These are phyloP conservation scores for Bimastos eiseni DNA, from an alignment of 2,888 invertebrate species.

Conservation along the genomic window DNA sequence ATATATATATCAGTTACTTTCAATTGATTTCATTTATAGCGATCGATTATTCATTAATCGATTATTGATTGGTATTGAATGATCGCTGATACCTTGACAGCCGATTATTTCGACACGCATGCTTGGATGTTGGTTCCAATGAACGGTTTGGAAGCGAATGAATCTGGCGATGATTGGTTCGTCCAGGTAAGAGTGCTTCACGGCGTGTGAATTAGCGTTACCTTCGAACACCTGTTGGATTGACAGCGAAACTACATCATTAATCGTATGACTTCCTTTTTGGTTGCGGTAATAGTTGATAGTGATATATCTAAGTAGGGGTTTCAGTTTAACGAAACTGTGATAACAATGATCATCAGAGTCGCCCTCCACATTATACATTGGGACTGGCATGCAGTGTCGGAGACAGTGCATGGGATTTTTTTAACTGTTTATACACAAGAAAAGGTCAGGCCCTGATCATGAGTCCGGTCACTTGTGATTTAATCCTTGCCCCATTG, in stretches of 20 bases:
- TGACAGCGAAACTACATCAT: neutral
- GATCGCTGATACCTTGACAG: conserved; percentile 63
- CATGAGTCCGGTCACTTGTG: too few species aligned
- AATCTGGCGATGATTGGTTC: conserved; percentile 64
- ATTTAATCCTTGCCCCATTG: too few species aligned
- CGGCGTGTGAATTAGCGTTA: conserved; percentile 64
- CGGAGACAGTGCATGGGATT: too few species aligned
- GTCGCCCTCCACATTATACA: too few species aligned
- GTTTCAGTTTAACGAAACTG: too few species aligned
- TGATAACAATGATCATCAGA: too few species aligned
- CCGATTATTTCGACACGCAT: conserved; percentile 66
- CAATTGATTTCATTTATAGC: neutral
- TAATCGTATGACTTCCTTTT: too few species aligned
- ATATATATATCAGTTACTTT: neutral
- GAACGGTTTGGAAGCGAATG: conserved; percentile 64
- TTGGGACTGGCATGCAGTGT: too few species aligned
- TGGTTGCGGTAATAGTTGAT: too few species aligned
- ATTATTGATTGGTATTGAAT: neutral
- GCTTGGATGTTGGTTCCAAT: conserved; percentile 65
- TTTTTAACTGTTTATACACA: too few species aligned
- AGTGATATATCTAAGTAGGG: too few species aligned
- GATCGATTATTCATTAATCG: neutral
- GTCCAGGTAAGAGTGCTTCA: conserved; percentile 64
- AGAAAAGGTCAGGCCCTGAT: too few species aligned
- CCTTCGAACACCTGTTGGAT: conserved; percentile 63